Conservation (phyloP, 2,888 invertebrate genomes). For the Spodoptera exigua region DNA sequence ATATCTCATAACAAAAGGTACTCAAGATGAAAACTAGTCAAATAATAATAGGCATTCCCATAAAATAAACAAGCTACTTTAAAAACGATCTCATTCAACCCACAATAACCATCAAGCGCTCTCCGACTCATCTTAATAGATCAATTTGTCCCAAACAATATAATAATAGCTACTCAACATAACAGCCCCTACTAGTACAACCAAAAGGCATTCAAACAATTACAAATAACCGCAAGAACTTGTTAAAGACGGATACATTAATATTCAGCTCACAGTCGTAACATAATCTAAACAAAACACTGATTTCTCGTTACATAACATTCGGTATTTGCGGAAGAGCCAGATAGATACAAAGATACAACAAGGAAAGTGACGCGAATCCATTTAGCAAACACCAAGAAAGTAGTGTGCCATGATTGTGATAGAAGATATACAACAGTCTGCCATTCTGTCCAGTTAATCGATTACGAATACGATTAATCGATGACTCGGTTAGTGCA, state of each 20-base stretch:
- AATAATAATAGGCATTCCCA: too few species aligned
- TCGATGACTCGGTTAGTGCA: background rate
- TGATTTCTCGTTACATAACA: constrained; percentile 47
- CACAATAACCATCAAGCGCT: too few species aligned
- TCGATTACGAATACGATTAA: background rate
- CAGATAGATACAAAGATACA: background rate
- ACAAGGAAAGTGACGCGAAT: constrained; percentile 51
- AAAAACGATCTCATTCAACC: too few species aligned
- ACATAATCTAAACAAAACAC: constrained; percentile 38
- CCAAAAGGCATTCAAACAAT: too few species aligned
- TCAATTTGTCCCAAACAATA: too few species aligned
- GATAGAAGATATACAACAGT: constrained; percentile 3
- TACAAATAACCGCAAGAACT: too few species aligned
- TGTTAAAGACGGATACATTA: constrained; percentile 34
- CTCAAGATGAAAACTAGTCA: too few species aligned
- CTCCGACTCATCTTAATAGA: too few species aligned
- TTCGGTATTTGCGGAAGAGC: constrained; percentile 47
- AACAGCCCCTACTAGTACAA: too few species aligned
- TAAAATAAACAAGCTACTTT: too few species aligned
- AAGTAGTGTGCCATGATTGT: constrained; percentile 22
- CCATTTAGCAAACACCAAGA: constrained; percentile 35
- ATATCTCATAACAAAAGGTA: too few species aligned
- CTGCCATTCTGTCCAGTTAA: constrained; percentile 3
- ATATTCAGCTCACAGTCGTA: constrained; percentile 40
- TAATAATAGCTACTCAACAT: too few species aligned